Percentiles rank a stretch among this genome's conserved stretches.
These are phyloP conservation scores for Hippocampus comes DNA, from an alignment of 2,113 vertebrate genomes.

Conservation along the genomic window DNA sequence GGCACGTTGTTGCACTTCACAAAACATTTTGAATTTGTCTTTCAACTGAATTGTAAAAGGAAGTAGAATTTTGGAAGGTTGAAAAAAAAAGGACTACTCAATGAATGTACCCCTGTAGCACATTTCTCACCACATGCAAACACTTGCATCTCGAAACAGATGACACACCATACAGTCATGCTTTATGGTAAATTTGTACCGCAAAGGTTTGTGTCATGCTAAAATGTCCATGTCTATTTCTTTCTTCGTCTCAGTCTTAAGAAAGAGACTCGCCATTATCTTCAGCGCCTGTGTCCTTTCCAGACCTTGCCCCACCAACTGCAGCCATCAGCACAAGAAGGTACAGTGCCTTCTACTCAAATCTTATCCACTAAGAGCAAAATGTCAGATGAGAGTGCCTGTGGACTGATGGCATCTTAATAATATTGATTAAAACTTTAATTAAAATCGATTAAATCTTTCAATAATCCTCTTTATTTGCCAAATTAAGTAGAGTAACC, in stretches of 20 bases:
- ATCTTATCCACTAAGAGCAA: not conserved
- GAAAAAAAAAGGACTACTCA: not conserved
- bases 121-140: not conserved
- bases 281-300: constrained; percentile 85
- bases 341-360: constrained; percentile 47
- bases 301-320: constrained; percentile 73
- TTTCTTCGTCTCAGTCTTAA: constrained; percentile 72
- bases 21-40: too few relatives aligned
- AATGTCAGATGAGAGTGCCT: not conserved
- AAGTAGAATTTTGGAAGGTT: not conserved
- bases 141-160: not conserved
- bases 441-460: not conserved
- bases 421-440: not conserved
- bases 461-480: not conserved
- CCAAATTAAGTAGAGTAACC: not conserved
- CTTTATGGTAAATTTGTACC: too few relatives aligned
- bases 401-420: too few relatives aligned
- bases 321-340: constrained; percentile 80
- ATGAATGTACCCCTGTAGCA: not conserved
- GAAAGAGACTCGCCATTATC: constrained; percentile 79
- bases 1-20: too few relatives aligned
- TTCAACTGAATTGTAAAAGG: too few relatives aligned
- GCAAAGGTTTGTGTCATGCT: too few relatives aligned
- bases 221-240: not conserved
- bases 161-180: not conserved